phyloP scores from a whole-genome alignment of 2,113 vertebrate species.

The Cnemophilus loriae region DNA sequence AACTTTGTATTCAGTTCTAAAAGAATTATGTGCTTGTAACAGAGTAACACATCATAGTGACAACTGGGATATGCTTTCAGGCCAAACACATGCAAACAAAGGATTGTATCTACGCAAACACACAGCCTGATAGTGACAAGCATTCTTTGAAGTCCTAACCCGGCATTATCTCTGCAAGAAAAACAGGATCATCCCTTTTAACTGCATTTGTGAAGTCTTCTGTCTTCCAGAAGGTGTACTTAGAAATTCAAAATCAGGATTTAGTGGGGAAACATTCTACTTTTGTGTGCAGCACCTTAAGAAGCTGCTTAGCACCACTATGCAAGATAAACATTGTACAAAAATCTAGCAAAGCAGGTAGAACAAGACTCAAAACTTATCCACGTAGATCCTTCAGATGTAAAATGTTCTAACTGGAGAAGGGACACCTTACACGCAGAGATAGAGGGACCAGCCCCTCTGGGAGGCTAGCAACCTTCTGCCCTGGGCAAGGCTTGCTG shows the following conservation, averaged over 20 bases:
- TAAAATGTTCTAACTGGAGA: background rate
- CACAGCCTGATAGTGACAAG: background rate
- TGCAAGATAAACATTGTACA: background rate
- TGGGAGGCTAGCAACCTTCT: background rate
- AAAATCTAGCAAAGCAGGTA: background rate
- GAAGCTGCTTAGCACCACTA: background rate
- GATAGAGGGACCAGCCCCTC: fast-evolving
- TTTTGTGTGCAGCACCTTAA: fast-evolving
- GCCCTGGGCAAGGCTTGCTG: background rate
- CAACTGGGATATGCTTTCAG: background rate
- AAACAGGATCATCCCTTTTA: background rate
- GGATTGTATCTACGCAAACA: background rate
- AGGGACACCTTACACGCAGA: fast-evolving
- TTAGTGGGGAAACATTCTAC: background rate
- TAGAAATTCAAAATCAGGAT: background rate
- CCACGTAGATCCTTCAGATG: too few relatives aligned
- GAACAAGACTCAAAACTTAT: background rate
- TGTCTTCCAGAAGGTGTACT: background rate
- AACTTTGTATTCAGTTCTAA: background rate
- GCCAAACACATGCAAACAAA: background rate
- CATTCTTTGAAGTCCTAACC: background rate
- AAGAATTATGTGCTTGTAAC: background rate
- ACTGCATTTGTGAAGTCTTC: background rate
- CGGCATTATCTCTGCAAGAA: background rate
- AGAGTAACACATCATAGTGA: background rate